Percentiles rank a stretch among this genome's conserved stretches.
phyloP scores from a whole-genome alignment of 2,888 invertebrate species.

The Agrochola litura region DNA sequence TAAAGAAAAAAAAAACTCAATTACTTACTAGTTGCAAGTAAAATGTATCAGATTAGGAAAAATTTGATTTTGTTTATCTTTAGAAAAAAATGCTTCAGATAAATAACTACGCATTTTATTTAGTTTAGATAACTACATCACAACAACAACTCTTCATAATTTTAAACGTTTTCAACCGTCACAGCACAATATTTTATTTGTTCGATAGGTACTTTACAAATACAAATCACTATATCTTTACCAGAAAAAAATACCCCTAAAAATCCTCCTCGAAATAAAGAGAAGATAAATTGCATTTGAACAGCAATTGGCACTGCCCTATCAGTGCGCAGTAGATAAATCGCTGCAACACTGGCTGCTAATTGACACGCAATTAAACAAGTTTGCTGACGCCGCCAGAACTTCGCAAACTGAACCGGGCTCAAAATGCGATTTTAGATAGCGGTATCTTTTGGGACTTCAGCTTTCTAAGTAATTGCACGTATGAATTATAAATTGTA shows the following conservation, averaged over 20 bases:
- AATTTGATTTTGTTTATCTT: neutral
- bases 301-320: slow-evolving; percentile 56
- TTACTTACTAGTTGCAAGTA: neutral
- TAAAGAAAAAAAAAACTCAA: neutral
- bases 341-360: slow-evolving; percentile 51
- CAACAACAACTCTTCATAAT: neutral
- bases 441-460: slow-evolving; percentile 38
- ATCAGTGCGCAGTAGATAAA: slow-evolving; percentile 56
- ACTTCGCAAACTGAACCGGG: slow-evolving; percentile 34
- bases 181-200: neutral
- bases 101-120: neutral
- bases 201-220: neutral
- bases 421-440: slow-evolving; percentile 47
- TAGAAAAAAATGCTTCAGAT: too few relatives aligned
- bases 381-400: slow-evolving; percentile 49
- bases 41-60: neutral
- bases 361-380: slow-evolving; percentile 61
- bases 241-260: slow-evolving; percentile 1
- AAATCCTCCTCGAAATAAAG: slow-evolving; percentile 33
- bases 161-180: neutral
- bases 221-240: neutral
- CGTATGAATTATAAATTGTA: slow-evolving; percentile 12
- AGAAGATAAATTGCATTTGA: slow-evolving; percentile 47
- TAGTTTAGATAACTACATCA: neutral
- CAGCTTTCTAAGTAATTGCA: slow-evolving; percentile 28